phyloP scores from a whole-genome alignment of 2,113 vertebrate species.

The Phaethon lepturus region DNA sequence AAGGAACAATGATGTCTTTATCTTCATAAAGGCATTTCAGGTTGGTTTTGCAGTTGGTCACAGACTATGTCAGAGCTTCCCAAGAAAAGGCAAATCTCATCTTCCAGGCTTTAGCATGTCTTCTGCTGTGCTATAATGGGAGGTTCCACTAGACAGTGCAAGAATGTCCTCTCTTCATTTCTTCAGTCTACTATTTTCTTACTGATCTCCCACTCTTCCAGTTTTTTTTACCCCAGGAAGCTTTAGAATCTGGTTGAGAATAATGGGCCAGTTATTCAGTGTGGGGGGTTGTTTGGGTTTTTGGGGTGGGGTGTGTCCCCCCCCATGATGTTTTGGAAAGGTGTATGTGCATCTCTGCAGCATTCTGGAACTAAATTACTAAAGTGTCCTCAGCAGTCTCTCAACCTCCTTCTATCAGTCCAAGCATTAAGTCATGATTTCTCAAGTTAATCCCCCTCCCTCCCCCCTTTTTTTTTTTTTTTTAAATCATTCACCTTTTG shows the following conservation, averaged over 20 bases:
- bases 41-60: not conserved
- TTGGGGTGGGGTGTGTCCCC: no score
- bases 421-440: not conserved
- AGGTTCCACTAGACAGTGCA: not conserved
- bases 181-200: not conserved
- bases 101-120: not conserved
- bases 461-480: accelerated
- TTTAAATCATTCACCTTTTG: not conserved
- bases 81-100: not conserved
- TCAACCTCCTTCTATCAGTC: not conserved
- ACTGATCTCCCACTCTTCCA: not conserved
- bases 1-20: not conserved
- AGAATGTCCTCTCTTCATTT: not conserved
- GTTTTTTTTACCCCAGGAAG: not conserved
- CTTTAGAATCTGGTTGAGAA: not conserved
- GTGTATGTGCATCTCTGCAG: not conserved
- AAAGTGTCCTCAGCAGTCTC: not conserved
- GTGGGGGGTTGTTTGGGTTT: not conserved
- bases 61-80: not conserved
- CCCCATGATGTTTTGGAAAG: not conserved
- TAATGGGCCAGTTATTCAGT: not conserved
- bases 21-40: not conserved
- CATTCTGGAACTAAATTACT: not conserved
- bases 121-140: not conserved
- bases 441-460: not conserved